Base-by-base conservation (phyloP, 2,113 vertebrate species). In the Drymodes brunneopygia region DNA sequence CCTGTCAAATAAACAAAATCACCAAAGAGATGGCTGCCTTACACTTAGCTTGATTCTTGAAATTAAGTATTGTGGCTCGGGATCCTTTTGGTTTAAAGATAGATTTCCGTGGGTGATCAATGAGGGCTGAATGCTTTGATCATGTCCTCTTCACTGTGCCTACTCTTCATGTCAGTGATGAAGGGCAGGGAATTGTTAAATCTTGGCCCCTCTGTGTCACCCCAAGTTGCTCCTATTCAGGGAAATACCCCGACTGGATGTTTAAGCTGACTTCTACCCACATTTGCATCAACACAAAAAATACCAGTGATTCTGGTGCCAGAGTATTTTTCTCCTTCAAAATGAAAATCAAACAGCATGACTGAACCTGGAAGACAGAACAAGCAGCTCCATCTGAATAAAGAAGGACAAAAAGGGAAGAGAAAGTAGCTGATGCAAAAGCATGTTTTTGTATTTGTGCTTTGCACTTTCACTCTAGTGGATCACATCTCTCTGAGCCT, bases 251-350 rank as follows among this genome's bases (percentile, higher is more conserved):
- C 60, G 61, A 56, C 57, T 79, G 57, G 74, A 67, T n/a, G 11
- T 74, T 82, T 81, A 75, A 90, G 40, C 38, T 88, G 85, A 74
- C 61, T 94, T 82, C n/a, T 70, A 85, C 40, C 14, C 47, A 72
- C n/a, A 89, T 97, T 94, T 93, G 38, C 87, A 87, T 93, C 27
- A 64, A 50, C 47, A 96, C 7, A 89, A 90, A 92, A 92, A 74
- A 36, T 29, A 15, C 4, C 42, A 51, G 44, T 48, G 38, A 28
- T 91, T 72, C 27, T 72, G 48, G 51, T 48, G 57, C 27, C 48
- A 67, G 35, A 82, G 25, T 10, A 19, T 56, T 90, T 93, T 91
- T 87, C n/a, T 79, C 12, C 44, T 81, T 87, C 66, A 75, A 57
- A 90, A 60, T 45, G 57, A 88, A 94, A 93, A 95, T 77, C 61